phyloP scores from a whole-genome alignment of 2,888 invertebrate genomes.

The Himalopsyche kuldschensis region DNA sequence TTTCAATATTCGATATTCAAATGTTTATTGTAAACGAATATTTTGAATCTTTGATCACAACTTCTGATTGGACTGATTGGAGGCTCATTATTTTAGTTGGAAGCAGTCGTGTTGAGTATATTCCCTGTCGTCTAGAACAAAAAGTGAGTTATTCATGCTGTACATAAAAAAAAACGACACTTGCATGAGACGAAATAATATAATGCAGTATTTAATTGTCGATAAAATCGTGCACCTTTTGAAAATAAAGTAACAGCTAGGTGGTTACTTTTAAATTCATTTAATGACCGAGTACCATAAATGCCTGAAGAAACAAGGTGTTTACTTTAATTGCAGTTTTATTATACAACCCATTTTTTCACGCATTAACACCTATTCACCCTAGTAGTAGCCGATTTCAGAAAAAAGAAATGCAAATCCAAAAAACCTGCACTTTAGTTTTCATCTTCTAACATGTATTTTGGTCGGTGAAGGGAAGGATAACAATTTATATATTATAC shows the following conservation, averaged over 20 bases:
- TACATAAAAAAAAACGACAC: too few species aligned
- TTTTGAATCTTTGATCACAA: too few species aligned
- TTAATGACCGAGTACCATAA: not conserved
- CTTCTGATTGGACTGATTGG: too few species aligned
- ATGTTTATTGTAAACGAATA: too few species aligned
- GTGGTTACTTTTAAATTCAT: not conserved
- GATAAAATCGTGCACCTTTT: not conserved
- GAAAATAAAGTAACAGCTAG: not conserved
- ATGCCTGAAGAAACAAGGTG: constrained; percentile 11
- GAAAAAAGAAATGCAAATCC: not conserved
- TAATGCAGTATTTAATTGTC: not conserved
- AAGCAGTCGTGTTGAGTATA: too few species aligned
- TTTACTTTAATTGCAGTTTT: constrained; percentile 9
- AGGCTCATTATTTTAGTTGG: too few species aligned
- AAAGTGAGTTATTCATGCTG: too few species aligned
- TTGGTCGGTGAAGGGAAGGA: too few species aligned
- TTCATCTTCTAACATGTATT: not conserved
- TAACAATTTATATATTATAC: too few species aligned
- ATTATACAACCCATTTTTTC: not conserved
- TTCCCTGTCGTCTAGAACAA: too few species aligned
- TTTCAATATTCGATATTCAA: too few species aligned
- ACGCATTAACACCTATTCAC: constrained; percentile 20
- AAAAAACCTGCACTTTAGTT: not conserved
- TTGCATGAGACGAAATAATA: not conserved
- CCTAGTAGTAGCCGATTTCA: not conserved